These are phyloP conservation scores for Leptinotarsa lineolata DNA, from an alignment of 1,140 invertebrate genomes.

Conservation along the genomic window DNA sequence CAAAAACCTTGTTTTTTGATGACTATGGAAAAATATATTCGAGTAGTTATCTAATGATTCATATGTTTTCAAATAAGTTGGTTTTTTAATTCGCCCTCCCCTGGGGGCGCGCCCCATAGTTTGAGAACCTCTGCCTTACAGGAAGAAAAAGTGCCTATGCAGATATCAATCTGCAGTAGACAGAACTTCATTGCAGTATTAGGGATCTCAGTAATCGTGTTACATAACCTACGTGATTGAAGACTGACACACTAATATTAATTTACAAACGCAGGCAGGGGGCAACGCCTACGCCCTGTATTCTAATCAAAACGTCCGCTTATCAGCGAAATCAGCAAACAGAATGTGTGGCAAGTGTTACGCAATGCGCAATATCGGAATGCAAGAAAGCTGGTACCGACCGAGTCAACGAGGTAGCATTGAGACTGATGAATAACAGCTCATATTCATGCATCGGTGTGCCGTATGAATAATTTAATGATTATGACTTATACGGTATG, in stretches of 20 bases:
- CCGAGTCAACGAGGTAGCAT: background rate
- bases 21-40: no score
- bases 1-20: no score
- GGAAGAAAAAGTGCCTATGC: no score
- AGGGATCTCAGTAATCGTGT: no score
- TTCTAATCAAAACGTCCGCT: background rate
- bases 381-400: background rate
- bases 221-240: background rate
- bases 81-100: no score
- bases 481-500: constrained; percentile 50
- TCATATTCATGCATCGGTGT: constrained; percentile 40
- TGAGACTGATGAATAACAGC: constrained; percentile 18
- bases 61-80: no score
- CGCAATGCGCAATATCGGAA: background rate
- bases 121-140: no score
- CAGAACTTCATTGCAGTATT: no score
- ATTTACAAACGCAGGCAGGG: background rate
- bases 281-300: background rate
- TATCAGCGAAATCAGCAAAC: background rate
- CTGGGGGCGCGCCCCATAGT: no score
- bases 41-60: no score
- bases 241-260: background rate
- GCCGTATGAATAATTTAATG: constrained; percentile 47
- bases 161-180: no score
- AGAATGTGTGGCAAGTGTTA: background rate